These are phyloP conservation scores for Pedionomus torquatus DNA, from an alignment of 2,113 vertebrate genomes.

Conservation along the genomic window DNA sequence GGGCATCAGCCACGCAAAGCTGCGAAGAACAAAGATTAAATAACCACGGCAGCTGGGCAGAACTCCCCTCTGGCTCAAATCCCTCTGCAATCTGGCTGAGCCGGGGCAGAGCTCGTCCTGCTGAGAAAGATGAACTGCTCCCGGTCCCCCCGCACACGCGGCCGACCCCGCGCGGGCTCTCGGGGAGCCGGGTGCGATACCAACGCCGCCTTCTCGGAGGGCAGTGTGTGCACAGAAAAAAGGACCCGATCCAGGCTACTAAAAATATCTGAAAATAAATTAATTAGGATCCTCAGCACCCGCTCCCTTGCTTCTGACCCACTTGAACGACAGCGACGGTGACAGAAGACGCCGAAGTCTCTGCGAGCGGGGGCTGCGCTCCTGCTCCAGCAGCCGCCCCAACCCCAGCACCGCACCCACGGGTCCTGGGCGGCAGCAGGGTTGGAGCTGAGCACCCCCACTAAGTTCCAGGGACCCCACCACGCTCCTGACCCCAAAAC, in stretches of 20 bases:
- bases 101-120: background rate
- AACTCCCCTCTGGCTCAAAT: background rate
- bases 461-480: too few relatives aligned
- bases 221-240: background rate
- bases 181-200: fast-evolving
- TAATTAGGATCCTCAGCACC: constrained; percentile 41
- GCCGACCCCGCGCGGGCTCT: background rate
- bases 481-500: fast-evolving
- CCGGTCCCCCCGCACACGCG: background rate
- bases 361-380: fast-evolving
- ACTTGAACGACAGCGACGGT: background rate
- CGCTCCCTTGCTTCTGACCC: constrained; percentile 22
- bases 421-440: background rate
- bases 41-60: background rate
- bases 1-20: background rate
- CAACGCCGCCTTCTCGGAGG: background rate
- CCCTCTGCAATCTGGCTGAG: constrained; percentile 3
- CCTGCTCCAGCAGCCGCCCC: background rate
- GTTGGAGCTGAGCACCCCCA: fast-evolving
- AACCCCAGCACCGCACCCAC: fast-evolving
- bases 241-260: constrained; percentile 4
- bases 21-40: background rate
- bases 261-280: constrained; percentile 58
- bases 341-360: background rate
- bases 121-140: background rate